phyloP scores from a whole-genome alignment of 2,113 vertebrate genomes.

The Capreolus pygargus region DNA sequence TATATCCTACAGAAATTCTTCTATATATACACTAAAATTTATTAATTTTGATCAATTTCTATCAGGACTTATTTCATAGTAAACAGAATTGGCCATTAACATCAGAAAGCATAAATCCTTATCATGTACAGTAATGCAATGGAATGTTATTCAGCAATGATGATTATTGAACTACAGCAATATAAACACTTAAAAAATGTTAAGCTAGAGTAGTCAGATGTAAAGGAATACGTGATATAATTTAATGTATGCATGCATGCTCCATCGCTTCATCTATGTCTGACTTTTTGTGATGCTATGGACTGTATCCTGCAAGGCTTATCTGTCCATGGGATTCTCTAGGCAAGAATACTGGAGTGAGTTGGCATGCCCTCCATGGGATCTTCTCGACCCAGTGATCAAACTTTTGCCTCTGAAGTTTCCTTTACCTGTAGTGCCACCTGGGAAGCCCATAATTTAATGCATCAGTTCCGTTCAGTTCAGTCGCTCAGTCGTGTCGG shows the following conservation, averaged over 20 bases:
- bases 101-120: neutral
- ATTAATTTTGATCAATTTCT: neutral
- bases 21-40: neutral
- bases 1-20: neutral
- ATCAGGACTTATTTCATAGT: neutral
- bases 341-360: neutral
- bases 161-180: neutral
- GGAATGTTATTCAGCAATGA: neutral
- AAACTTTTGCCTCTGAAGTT: neutral
- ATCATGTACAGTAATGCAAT: neutral
- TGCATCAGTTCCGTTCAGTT: too few relatives aligned
- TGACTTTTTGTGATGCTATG: neutral
- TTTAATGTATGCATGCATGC: neutral
- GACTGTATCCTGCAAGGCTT: neutral
- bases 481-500: neutral
- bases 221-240: neutral
- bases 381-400: rapidly evolving
- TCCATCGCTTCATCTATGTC: neutral
- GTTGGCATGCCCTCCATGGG: neutral
- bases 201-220: neutral
- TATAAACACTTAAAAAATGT: neutral
- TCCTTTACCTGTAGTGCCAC: neutral
- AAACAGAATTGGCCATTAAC: neutral
- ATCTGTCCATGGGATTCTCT: neutral
- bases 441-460: neutral